Base-by-base conservation (phyloP, 2,888 invertebrate species). In the Oxycera nigricornis region DNA sequence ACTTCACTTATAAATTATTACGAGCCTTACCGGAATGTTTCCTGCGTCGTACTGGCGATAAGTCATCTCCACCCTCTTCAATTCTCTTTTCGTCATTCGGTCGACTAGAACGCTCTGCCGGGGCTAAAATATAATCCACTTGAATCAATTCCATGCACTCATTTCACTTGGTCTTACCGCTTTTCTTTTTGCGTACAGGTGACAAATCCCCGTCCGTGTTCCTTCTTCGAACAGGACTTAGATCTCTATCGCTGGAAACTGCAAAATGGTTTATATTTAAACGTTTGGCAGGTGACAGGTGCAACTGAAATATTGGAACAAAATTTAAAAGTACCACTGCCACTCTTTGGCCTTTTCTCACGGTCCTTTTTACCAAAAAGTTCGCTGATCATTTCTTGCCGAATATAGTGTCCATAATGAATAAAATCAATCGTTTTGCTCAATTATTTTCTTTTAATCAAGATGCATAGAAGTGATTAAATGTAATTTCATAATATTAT, bases 151-250 rank as follows among this genome's bases (percentile, higher is more conserved):
- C n/a, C n/a, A n/a, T n/a, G n/a, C n/a, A 14, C 39, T 14, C 14
- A 9, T 39, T 39, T 14, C 14, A 39, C 0, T 14, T 39, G 39
- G 39, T 14, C n/a, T 55, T 55, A 55, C 55, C 20, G 9, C 9
- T 78, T 74, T 52, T 79, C 79, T 72, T 72, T 78, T 78, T 81
- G 75, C 82, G 81, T 17, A 78, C 78, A 11, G 81, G 80, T 20
- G 80, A 80, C 57, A 75, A 30, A 52, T 70, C 68, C 17, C 30
- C 50, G 52, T 70, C 68, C 17, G 24, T 39, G 22, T 67, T 67
- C 26, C 46, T 41, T 14, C 35, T 31, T 2, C 67, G 57, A 78
- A 79, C 73, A 72, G 77, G 17, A 77, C 79, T 52, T 77, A 77
- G 55, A 77, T 78, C 65, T 73, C 61, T 76, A 65, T 46, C 46